Percentiles rank a stretch among this genome's conserved stretches.
phyloP scores from a whole-genome alignment of 92 coral and sea anemone species.

The Galaxea fascicularis region DNA sequence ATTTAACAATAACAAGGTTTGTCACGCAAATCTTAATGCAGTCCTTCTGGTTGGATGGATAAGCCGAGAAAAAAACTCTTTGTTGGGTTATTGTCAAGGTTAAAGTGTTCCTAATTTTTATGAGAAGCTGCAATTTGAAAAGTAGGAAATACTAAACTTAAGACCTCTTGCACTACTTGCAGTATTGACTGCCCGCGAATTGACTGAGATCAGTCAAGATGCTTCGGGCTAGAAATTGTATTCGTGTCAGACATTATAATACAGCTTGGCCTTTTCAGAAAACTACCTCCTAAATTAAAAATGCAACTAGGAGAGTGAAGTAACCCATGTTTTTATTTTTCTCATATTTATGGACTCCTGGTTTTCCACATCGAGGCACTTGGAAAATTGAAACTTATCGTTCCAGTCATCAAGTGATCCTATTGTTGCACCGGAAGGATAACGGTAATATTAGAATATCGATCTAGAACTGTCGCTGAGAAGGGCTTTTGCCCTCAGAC shows the following conservation, averaged over 20 bases:
- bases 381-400: neutral
- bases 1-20: neutral
- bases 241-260: neutral
- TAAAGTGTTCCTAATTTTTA: neutral
- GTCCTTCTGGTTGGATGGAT: neutral
- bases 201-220: neutral
- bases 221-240: neutral
- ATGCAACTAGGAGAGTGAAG: neutral
- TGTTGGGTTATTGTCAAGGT: neutral
- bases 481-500: neutral
- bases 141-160: neutral
- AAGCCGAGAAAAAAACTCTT: too few species aligned
- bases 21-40: constrained; percentile 21
- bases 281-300: neutral
- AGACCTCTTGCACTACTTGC: neutral
- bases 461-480: neutral
- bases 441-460: neutral
- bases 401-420: neutral
- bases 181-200: too few species aligned
- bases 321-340: neutral
- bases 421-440: neutral
- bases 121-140: neutral
- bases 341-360: neutral
- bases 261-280: too few species aligned
- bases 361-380: neutral